A percentile compares a stretch with the other conserved stretches of the same genome.
phyloP scores from a whole-genome alignment of 2,797 vertebrate genomes.

The Myotis pilosus region DNA sequence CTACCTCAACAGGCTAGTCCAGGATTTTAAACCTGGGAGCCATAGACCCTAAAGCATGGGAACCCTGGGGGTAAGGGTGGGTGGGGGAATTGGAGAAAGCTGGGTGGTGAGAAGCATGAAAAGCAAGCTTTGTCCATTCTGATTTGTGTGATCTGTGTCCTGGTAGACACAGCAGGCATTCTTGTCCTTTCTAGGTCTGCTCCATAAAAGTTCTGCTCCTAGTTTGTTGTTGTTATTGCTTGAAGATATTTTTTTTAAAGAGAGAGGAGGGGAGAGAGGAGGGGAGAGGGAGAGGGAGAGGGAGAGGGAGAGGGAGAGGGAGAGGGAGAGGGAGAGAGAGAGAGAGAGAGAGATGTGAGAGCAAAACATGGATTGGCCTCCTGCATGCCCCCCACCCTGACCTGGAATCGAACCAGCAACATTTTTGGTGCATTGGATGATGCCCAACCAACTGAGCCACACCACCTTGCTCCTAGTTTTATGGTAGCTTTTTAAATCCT shows the following conservation, averaged over 20 bases:
- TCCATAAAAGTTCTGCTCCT: background rate
- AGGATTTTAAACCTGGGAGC: background rate
- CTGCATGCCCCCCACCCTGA: background rate
- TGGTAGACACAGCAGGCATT: background rate
- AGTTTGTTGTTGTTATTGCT: background rate
- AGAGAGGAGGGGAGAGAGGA: background rate
- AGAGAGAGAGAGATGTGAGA: background rate
- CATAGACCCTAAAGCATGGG: background rate
- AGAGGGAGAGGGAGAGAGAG: background rate
- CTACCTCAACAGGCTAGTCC: background rate
- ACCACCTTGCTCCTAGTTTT: background rate
- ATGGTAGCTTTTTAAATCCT: background rate
- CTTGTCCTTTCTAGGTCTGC: background rate
- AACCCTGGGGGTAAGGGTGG: background rate
- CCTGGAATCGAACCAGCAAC: background rate
- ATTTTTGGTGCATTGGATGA: background rate
- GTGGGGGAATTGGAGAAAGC: background rate
- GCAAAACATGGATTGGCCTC: background rate
- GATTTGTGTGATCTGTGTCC: background rate
- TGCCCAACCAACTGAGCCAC: too few species aligned
- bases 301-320: background rate
- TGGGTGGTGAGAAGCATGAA: background rate
- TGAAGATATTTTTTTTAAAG: background rate
- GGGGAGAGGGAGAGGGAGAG: too few species aligned
- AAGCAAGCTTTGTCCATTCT: background rate